Percentiles rank a stretch among this genome's conserved stretches.
These are phyloP conservation scores for Polydrusus tereticollis DNA, from an alignment of 2,888 invertebrate species.

Conservation along the genomic window DNA sequence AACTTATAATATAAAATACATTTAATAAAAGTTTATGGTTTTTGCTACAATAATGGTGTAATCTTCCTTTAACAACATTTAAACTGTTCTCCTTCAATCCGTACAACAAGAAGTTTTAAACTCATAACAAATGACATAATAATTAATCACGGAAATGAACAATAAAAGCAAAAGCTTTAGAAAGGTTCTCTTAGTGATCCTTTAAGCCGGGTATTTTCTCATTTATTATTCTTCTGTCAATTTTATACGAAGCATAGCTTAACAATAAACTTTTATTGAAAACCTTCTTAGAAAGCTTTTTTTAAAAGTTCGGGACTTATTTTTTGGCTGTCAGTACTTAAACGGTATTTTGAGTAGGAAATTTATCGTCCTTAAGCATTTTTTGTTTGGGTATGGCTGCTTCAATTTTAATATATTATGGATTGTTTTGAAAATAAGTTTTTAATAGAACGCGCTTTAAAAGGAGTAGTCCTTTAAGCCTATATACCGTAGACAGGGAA, in stretches of 20 bases:
- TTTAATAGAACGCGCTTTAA: too few relatives aligned
- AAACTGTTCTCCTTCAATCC: constrained; percentile 1
- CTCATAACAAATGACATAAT: constrained; percentile 35
- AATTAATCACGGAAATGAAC: constrained; percentile 39
- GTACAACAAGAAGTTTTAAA: constrained; percentile 15
- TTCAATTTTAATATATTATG: neutral
- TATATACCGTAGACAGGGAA: too few relatives aligned
- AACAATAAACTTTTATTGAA: constrained; percentile 43
- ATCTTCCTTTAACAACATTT: neutral
- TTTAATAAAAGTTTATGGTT: too few relatives aligned
- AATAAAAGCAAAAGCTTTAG: constrained; percentile 37
- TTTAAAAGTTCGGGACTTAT: constrained; percentile 24
- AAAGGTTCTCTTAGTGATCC: constrained; percentile 40
- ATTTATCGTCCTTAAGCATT: constrained; percentile 27
- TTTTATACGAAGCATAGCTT: constrained; percentile 38
- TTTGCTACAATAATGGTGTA: too few relatives aligned
- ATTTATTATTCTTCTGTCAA: constrained; percentile 43
- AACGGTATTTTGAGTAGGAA: constrained; percentile 30
- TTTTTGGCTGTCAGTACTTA: constrained; percentile 36
- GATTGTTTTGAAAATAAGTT: neutral
- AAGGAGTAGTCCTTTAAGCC: too few relatives aligned
- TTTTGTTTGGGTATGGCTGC: neutral
- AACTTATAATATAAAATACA: too few relatives aligned
- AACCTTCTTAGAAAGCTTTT: constrained; percentile 26
- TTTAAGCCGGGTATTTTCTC: constrained; percentile 35